A percentile compares a stretch with the other conserved stretches of the same genome.
phyloP scores from a whole-genome alignment of 2,888 invertebrate species.

The Agrochola lota region DNA sequence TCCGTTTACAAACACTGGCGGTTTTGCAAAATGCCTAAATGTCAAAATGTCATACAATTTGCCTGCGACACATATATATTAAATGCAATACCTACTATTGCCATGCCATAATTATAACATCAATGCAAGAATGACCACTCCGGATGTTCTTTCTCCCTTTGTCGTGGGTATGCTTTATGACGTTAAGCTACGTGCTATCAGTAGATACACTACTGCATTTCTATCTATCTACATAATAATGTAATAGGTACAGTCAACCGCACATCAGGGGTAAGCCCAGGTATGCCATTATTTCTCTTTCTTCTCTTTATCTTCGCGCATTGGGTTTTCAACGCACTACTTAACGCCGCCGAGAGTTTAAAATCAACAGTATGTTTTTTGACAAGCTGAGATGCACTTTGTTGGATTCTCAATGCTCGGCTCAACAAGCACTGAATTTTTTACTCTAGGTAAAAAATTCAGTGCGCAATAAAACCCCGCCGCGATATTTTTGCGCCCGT shows the following conservation, averaged over 20 bases:
- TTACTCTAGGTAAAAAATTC: too few relatives aligned
- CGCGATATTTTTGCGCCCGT: not conserved
- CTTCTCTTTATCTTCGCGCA: not conserved
- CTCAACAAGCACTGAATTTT: too few relatives aligned
- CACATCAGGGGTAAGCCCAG: not conserved
- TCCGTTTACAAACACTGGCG: too few relatives aligned
- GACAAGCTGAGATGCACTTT: not conserved
- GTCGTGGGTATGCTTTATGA: not conserved
- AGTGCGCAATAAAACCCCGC: not conserved
- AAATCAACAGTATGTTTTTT: not conserved
- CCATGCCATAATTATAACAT: not conserved
- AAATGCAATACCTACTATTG: too few relatives aligned
- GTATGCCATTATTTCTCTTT: too few relatives aligned
- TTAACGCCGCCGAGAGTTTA: not conserved
- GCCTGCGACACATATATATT: too few relatives aligned
- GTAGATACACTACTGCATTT: not conserved
- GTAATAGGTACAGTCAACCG: not conserved
- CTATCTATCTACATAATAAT: not conserved
- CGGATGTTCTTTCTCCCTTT: conserved; percentile 25
- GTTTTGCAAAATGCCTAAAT: too few relatives aligned
- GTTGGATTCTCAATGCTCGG: too few relatives aligned
- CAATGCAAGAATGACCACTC: not conserved
- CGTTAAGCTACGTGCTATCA: not conserved
- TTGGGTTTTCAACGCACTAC: not conserved
- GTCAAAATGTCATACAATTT: too few relatives aligned